Base-by-base conservation (phyloP, 2,797 vertebrate genomes). In the Poeciliopsis infans region DNA sequence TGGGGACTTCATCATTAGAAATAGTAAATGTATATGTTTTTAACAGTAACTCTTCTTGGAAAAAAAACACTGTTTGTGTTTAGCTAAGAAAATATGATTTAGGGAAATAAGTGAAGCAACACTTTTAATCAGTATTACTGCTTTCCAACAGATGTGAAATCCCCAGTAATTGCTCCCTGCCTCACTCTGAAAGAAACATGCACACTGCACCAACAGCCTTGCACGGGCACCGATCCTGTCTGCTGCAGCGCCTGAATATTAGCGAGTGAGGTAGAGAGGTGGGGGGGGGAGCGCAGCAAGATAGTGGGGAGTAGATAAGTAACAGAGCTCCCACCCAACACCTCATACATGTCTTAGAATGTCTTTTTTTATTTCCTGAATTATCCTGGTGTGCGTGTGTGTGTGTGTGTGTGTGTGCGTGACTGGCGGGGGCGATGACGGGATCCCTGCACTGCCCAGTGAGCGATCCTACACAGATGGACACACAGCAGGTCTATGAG, bases 201-300 rank as follows among this genome's bases (percentile, higher is more conserved):
- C 87, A 85, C 88, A 92, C 91, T 93, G 92, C 94, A 91, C 85
- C 93, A 93, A 85, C 85, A 86, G 90, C 87, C 83, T 77, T 83
- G 82, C 89, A 87, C 16, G 74, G 86, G 83, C 86, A 92, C 88
- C 83, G 85, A 83, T 86, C 78, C 82, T 72, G 84, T 89, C 84
- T 92, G 85, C 92, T 91, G 93, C 94, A 92, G 86, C 86, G 85
- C 82, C 84, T 86, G 74, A 91, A 88, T 85, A 84, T 83, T 85
- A 83, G 85, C 78, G 78, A 78, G 83, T 87, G 86, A 90, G 89
- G 68, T 69, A 36, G 66, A 69, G 12, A 69, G 66, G 66, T 5
- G 66, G 39, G 39, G 39, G 87, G 77, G 85, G 83, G 83, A 82
- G 78, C 59, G 43, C 5, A 79, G 57, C 25, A 76, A 79, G 82